Evolutionary conservation across 2,888 invertebrate species (phyloP), one percentile per base, ranked within the genome.

Genomic region (Chrysomela aeneicollis): DNA sequence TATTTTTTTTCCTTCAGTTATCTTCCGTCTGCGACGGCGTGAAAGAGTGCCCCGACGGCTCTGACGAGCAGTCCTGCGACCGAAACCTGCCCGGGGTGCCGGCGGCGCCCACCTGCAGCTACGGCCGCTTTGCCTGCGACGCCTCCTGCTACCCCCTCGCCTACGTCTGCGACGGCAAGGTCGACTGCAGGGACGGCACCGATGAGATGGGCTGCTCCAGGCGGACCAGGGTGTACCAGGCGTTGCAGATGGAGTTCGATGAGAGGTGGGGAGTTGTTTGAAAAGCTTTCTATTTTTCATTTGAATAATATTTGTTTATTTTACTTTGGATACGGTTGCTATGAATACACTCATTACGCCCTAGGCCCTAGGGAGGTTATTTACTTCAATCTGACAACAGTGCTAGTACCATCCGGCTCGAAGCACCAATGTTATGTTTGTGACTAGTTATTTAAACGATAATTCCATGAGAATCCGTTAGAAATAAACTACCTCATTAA

Each of bases 101-200:
- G 1, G 82, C 84, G 0, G 81, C 81, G 1, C 83, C 84, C 0
- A 84, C 84, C 47, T 89, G 89, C 72, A 82, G 81, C 22, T 64
- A 76, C 2, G 73, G 88, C 1, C 84, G 83, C 62, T 89, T 89
- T 77, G 81, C 84, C 0, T 90, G 90, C 72, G 89, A 89, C n/a
- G 83, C 81, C 9, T 80, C 79, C 0, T 93, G 93, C 77, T 78
- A 90, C 21, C 87, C 89, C 0, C 76, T 87, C 17, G 83, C 84
- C 0, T 82, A 85, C 55, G 83, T 87, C 32, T 94, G 94, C 79
- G 89, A 94, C 78, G 88, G 88, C 0, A 85, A 85, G 9, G 82
- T 84, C 37, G 90, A 94, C 74, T 94, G 94, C 77, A 85, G 86
- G 67, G 93, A 94, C 76, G 89, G 88, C 9, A 87, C 86, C 50